phyloP scores from a whole-genome alignment of 2,797 vertebrate species.

The Hozukius guyotensis region DNA sequence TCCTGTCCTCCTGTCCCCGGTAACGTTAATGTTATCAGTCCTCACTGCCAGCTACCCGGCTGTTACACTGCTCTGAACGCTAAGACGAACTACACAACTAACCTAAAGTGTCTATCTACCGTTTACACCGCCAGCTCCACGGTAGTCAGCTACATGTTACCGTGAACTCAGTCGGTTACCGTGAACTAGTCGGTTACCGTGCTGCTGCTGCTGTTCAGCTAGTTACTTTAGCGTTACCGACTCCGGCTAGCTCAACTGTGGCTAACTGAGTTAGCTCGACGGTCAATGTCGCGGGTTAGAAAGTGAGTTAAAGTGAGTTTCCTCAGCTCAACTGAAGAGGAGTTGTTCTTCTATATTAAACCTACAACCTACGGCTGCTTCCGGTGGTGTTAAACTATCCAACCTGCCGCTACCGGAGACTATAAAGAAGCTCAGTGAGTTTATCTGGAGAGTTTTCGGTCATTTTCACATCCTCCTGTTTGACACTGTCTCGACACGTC shows the following conservation, averaged over 20 bases:
- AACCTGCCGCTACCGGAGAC: neutral
- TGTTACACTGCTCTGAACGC: neutral
- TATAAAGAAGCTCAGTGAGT: neutral
- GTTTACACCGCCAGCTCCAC: neutral
- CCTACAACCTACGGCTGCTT: accelerated
- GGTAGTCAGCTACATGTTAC: slow-evolving; percentile 37
- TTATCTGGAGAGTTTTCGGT: slow-evolving; percentile 31
- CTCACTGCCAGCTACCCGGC: neutral
- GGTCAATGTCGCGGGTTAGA: slow-evolving; percentile 30
- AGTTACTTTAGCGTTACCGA: neutral
- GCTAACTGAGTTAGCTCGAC: slow-evolving; percentile 62
- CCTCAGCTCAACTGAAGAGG: neutral
- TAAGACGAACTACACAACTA: neutral
- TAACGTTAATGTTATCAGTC: neutral
- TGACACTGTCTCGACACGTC: slow-evolving; percentile 73
- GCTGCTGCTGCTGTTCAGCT: neutral
- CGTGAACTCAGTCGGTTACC: neutral
- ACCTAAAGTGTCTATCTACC: neutral
- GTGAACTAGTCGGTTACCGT: neutral
- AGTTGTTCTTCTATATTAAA: neutral
- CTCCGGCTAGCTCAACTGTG: slow-evolving; percentile 45
- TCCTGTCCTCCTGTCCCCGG: slow-evolving; percentile 52
- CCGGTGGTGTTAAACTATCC: neutral
- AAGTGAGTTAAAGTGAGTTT: slow-evolving; percentile 42
- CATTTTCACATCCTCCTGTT: slow-evolving; percentile 58